A percentile compares a stretch with the other conserved stretches of the same genome.
phyloP scores from a whole-genome alignment of 2,888 invertebrate genomes.

The Drosophila mercatorum region DNA sequence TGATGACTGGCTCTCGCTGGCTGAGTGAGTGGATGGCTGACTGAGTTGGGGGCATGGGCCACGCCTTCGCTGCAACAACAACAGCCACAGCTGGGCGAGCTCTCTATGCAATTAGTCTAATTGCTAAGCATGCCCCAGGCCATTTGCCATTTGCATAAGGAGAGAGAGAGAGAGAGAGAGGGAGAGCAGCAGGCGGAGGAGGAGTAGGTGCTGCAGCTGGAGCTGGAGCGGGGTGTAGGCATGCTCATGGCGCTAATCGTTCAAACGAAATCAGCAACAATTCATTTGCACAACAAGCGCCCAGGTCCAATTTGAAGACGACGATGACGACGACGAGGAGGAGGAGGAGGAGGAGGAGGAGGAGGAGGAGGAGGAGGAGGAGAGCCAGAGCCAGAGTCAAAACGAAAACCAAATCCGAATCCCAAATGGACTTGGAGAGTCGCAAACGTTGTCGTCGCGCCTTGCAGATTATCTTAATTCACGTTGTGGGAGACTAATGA shows the following conservation, averaged over 20 bases:
- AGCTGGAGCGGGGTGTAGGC: conserved; percentile 13
- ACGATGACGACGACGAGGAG: conserved; percentile 3
- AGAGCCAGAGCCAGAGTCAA: neutral
- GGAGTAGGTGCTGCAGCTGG: neutral
- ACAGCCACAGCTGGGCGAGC: conserved; percentile 49
- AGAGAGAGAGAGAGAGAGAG: neutral
- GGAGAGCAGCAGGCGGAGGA: neutral
- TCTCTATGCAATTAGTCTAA: conserved; percentile 76
- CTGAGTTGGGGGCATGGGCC: conserved; percentile 30
- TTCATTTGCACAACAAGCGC: conserved; percentile 84
- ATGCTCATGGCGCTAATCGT: conserved; percentile 81
- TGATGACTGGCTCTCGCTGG: conserved; percentile 1
- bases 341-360: conserved; percentile 5
- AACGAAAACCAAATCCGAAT: conserved; percentile 19
- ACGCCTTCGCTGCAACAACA: conserved; percentile 36
- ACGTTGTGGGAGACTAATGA: conserved; percentile 85
- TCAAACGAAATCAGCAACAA: conserved; percentile 84
- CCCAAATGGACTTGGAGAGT: conserved; percentile 33
- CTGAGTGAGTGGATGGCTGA: neutral
- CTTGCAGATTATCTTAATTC: conserved; percentile 84
- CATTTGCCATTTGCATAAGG: conserved; percentile 52
- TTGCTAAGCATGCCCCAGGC: conserved; percentile 74
- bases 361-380: conserved; percentile 3
- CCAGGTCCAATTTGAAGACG: conserved; percentile 48
- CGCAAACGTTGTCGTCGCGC: conserved; percentile 54